A percentile compares a stretch with the other conserved stretches of the same genome.
Evolutionary conservation across 2,113 vertebrate species (phyloP).

Genomic region (Phodopus roborovskii): DNA sequence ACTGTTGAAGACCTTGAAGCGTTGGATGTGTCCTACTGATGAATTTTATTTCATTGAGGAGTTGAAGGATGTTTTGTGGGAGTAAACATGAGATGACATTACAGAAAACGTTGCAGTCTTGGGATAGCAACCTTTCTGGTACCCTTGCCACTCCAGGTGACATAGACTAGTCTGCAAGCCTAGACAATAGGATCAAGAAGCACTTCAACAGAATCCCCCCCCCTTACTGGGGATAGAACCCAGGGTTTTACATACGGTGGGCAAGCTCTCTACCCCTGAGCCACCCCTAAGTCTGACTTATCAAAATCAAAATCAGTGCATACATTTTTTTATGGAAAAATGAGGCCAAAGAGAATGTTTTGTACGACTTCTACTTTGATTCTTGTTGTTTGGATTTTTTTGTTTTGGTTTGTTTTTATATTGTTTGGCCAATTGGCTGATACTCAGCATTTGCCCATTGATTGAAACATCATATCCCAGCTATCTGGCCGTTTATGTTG

Average conservation of each 20-base stretch:
- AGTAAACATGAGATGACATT: background rate
- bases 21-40: background rate
- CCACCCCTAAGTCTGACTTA: background rate
- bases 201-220: background rate
- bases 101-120: background rate
- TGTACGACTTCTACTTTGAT: background rate
- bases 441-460: background rate
- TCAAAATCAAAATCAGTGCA: background rate
- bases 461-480: slow-evolving; percentile 3
- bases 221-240: background rate
- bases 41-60: slow-evolving; percentile 28
- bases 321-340: slow-evolving; percentile 28
- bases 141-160: background rate
- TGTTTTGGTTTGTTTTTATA: background rate
- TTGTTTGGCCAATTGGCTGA: background rate
- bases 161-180: background rate
- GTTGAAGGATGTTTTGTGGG: background rate
- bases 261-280: background rate
- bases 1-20: background rate
- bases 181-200: slow-evolving; percentile 40
- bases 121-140: background rate
- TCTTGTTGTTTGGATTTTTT: background rate
- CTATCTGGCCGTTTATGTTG: background rate
- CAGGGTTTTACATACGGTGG: background rate
- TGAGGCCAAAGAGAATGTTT: slow-evolving; percentile 30